Evolutionary conservation across 2,113 vertebrate genomes (phyloP), one percentile per base, ranked within the genome.

Genomic region (Hemiprocne comata): DNA sequence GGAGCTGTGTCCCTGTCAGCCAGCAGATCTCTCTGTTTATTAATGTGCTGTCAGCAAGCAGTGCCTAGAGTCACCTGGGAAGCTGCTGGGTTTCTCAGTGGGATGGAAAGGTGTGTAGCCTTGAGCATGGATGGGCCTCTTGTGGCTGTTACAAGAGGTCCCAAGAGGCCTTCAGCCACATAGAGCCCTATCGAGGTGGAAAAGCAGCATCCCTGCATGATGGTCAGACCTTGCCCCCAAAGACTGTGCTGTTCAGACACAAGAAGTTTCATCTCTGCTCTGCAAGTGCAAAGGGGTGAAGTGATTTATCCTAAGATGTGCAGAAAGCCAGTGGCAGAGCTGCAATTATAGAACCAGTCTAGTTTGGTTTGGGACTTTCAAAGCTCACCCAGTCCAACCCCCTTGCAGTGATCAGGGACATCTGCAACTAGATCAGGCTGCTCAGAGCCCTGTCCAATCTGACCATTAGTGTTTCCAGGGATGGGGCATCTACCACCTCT

Each of bases 221-320:
- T 0, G 3, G 6, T 28, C 46, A 18, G 34, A 4, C 31, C 55
- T 31, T n/a, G 54, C 26, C 25, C 20, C 62, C 2, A 1, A 14
- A 12, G 31, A 13, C 18, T 0, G 0, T 44, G 34, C 17, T 2
- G 1, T 15, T 53, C 26, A 31, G 34, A 7, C 12, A 7, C 8
- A 33, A 38, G n/a, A 28, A 40, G 10, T 8, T 6, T 17, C 24
- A 36, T 25, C 26, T 19, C 53, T 21, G 46, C 12, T 0, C 33
- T 46, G 6, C 12, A 7, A 55, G 33, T 19, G 23, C 19, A 3
- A 34, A 40, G 16, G 19, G 25, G 13, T 26, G 3, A 64, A 24
- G 17, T 21, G 44, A 54, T 54, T 61, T 16, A 15, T n/a, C n/a
- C 50, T 33, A n/a, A 58, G 33, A 4, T 0, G 0, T 3, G 18